Evolutionary conservation across 1,140 invertebrate genomes (phyloP), one percentile per base, ranked within the genome.

Genomic region (Pogonus chalceus): DNA sequence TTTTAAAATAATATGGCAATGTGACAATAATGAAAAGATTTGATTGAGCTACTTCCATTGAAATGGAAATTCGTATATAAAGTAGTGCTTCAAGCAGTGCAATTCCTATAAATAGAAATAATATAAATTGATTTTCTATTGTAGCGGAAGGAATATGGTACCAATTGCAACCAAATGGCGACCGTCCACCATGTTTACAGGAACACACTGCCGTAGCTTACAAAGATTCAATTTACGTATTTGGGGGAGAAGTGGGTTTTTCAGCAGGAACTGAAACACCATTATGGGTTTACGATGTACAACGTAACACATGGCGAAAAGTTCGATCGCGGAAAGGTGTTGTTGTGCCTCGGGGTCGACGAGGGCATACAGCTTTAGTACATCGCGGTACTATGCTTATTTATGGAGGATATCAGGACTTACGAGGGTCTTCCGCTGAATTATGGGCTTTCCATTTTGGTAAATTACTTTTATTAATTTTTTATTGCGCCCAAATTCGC

Each of bases 361-460:
- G 90, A 53, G 88, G 88, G 2, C 92, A 95, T 67, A 82, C 86
- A 0, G 88, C 90, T 1, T 76, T 92, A 10, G 79, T 92, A 1
- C 82, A 88, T 64, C 77, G 82, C 50, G 83, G 84, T 53, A 79
- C 81, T 48, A 88, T 94, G 83, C 76, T 91, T 23, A 79, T 94
- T 48, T 94, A 91, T 69, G 92, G 91, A 1, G 92, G 92, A 12
- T 94, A 92, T 71, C 82, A 89, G 65, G 91, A 94, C 67, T 70
- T 93, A 51, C 78, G 84, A 56, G 91, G 91, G 12, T 92, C 90
- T 22, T 86, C 81, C 12, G 79, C 83, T 20, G 90, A 95, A 68
- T 70, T 94, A 0, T 95, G 92, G 92, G 83, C 82, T 10, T 94
- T 88, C 67, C 83, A 91, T 74, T 88, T 92, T 58, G 85, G 90